Evolutionary conservation across 2,888 invertebrate species (phyloP).

Genomic region (Alcis repandata): DNA sequence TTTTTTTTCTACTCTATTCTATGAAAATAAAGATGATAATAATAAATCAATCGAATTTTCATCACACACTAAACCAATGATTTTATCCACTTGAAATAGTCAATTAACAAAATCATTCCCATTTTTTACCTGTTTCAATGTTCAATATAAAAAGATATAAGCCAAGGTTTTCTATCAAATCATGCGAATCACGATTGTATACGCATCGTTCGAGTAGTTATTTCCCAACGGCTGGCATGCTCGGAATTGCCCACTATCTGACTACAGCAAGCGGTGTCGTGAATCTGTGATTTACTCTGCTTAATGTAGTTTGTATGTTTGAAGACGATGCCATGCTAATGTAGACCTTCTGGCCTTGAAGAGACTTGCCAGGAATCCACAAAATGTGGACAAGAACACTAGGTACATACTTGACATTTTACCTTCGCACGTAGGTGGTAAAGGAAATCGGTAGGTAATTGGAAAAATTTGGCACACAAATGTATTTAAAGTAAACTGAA

Average conservation of each 20-base stretch:
- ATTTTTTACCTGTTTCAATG: background rate
- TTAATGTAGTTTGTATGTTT: constrained; percentile 65
- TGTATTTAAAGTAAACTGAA: constrained; percentile 4
- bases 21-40: too few species aligned
- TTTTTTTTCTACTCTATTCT: too few species aligned
- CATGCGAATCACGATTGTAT: constrained; percentile 24
- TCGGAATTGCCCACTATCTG: constrained; percentile 70
- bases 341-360: constrained; percentile 67
- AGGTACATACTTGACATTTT: constrained; percentile 41
- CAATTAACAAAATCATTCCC: background rate
- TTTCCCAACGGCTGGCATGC: constrained; percentile 64
- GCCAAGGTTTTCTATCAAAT: constrained; percentile 20
- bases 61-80: too few species aligned
- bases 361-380: constrained; percentile 56
- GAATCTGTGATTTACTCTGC: constrained; percentile 66
- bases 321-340: constrained; percentile 63
- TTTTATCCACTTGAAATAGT: background rate
- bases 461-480: constrained; percentile 26
- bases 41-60: too few species aligned
- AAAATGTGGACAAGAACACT: constrained; percentile 38
- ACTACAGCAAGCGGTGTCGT: constrained; percentile 59
- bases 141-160: background rate
- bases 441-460: constrained; percentile 30
- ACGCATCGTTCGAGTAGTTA: constrained; percentile 39
- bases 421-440: constrained; percentile 32